Evolutionary conservation across 2,113 vertebrate genomes (phyloP).

Genomic region (Rafetus swinhoei): DNA sequence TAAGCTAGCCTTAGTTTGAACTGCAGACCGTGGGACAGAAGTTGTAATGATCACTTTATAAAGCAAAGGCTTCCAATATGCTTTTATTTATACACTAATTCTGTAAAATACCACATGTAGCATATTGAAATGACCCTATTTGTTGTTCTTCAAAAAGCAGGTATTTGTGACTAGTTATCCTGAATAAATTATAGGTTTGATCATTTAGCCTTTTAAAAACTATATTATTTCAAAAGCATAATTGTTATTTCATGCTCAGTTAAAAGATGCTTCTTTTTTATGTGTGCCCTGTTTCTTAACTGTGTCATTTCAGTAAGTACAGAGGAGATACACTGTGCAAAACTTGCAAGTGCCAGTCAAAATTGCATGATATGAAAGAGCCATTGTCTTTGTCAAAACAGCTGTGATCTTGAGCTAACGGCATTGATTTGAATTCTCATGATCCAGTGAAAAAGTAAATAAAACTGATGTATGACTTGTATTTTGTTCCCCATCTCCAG

Average conservation of each 20-base stretch:
- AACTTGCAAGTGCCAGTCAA: not conserved
- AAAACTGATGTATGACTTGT: not conserved
- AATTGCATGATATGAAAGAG: constrained; percentile 54
- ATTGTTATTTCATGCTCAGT: not conserved
- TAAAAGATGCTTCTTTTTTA: not conserved
- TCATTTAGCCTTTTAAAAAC: not conserved
- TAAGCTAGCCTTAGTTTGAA: not conserved
- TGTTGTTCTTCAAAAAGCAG: constrained; percentile 4
- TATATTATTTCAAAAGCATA: not conserved
- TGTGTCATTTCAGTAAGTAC: not conserved
- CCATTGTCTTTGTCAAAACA: constrained; percentile 55
- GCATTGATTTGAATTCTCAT: not conserved
- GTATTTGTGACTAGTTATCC: not conserved
- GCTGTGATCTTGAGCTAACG: constrained; percentile 7
- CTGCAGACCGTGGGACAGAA: not conserved
- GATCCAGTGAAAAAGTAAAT: constrained; percentile 18
- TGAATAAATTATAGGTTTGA: not conserved
- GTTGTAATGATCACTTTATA: not conserved
- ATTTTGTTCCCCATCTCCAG: not conserved
- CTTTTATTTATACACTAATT: constrained; percentile 12
- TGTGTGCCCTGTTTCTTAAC: not conserved
- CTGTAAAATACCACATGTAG: not conserved
- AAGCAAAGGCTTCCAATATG: not conserved
- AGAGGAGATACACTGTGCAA: not conserved
- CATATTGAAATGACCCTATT: not conserved